Base-by-base conservation (phyloP, 2,888 invertebrate species). In the Polydrusus pterygomalis region DNA sequence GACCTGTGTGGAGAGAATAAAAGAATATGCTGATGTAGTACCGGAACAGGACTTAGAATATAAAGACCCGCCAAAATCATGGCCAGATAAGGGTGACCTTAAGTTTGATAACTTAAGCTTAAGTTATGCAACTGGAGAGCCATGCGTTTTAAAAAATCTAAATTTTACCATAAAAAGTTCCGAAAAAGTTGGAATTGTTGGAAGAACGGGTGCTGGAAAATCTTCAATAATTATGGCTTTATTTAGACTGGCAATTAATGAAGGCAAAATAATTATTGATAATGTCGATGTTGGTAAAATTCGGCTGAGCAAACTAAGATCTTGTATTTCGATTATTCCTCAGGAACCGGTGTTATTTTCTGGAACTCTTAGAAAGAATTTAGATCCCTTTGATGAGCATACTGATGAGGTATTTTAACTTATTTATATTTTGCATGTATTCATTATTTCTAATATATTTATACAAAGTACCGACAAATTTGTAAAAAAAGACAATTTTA, bases 1-100 rank as follows among this genome's bases (percentile, higher is more conserved):
- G 95, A 96, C 95, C 2, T 94, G 95, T 11, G 97, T 98, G 0
- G 98, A 98, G 87, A 91, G 97, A 86, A 91, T 95, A 15, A 82
- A 95, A 9, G 96, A 97, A 83, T 97, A 97, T 84, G 91, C 92
- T 0, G 90, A 92, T 45, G 85, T 97, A 2, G 90, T 92, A 0
- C 81, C 91, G 0, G 94, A 94, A 81, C 15, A 38, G 2, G 80
- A 82, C 15, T 67, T 71, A 10, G 69, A 75, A 13, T 70, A 70
- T 10, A 74, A 76, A 38, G 78, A 81, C n/a, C 77, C 80, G 1
- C 75, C 80, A 17, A 77, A 78, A 74, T 8, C 90, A 0, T 96
- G 96, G 96, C 95, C 96, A 0, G 88, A 90, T 54, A 85, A 90
- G 15, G 96, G 95, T 0, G 89, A 89, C 75, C 88, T 96, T 13